Evolutionary conservation across 2,888 invertebrate genomes (phyloP).

Genomic region (Drosophila multiciliata): DNA sequence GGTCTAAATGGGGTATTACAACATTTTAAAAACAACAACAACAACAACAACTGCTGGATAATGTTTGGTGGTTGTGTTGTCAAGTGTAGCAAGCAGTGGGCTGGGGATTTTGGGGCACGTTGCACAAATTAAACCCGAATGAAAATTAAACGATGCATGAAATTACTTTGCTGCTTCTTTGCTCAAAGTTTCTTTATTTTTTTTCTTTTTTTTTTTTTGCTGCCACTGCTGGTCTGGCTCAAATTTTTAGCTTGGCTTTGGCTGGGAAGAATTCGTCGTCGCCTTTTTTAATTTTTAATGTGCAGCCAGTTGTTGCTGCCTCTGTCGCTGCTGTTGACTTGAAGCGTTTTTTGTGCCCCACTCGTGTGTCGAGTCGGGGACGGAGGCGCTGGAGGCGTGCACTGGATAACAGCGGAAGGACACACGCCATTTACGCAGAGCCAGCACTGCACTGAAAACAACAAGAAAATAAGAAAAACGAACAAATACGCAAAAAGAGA

Average conservation of each 20-base stretch:
- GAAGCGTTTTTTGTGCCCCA: constrained; percentile 40
- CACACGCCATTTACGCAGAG: constrained; percentile 78
- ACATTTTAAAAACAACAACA: constrained; percentile 50
- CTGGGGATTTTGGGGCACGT: constrained; percentile 39
- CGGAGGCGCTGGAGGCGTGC: not conserved
- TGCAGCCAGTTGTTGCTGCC: constrained; percentile 70
- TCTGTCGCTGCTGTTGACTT: constrained; percentile 34
- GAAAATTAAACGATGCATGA: constrained; percentile 84
- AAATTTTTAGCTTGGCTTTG: constrained; percentile 59
- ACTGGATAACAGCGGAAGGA: constrained; percentile 46
- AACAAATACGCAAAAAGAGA: constrained; percentile 13
- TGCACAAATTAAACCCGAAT: constrained; percentile 83
- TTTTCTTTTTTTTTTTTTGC: constrained; percentile 8
- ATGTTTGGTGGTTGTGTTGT: constrained; percentile 38
- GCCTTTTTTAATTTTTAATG: constrained; percentile 79
- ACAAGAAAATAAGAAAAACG: constrained; percentile 13
- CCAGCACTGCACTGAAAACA: constrained; percentile 38
- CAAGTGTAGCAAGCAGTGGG: constrained; percentile 34
- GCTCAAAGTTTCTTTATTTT: constrained; percentile 19
- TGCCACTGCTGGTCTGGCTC: constrained; percentile 38
- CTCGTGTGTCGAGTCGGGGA: constrained; percentile 8
- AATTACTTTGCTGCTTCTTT: constrained; percentile 78
- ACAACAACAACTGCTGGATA: constrained; percentile 33
- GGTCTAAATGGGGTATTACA: constrained; percentile 80
- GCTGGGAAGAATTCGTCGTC: constrained; percentile 39